These are phyloP conservation scores for Aphelinus certus DNA, from an alignment of 1,140 invertebrate genomes.

Conservation along the genomic window DNA sequence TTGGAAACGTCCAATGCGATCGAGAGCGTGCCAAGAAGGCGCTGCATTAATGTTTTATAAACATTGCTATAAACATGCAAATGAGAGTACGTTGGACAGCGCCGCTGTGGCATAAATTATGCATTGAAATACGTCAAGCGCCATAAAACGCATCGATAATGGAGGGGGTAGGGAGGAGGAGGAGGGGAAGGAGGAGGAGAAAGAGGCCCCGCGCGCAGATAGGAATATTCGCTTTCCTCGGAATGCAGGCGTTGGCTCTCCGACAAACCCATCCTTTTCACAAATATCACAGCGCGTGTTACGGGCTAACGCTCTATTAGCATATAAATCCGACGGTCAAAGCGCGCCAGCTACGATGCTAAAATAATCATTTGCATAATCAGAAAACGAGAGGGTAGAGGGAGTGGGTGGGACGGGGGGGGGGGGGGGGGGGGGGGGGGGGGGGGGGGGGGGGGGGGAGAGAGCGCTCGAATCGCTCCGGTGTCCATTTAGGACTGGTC, in stretches of 20 bases:
- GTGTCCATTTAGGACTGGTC: constrained; percentile 22
- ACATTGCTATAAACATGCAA: constrained; percentile 41
- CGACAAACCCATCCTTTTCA: constrained; percentile 23
- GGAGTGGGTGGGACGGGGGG: too few species aligned
- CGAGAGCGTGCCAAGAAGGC: background rate
- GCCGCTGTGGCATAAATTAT: constrained; percentile 41
- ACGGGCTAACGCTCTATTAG: constrained; percentile 39
- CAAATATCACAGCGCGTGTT: constrained; percentile 26
- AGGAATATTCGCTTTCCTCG: constrained; percentile 36
- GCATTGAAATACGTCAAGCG: constrained; percentile 44
- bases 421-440: too few species aligned
- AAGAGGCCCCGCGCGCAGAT: too few species aligned
- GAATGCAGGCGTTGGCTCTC: constrained; percentile 21
- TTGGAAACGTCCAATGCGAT: too few species aligned
- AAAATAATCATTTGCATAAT: constrained; percentile 46
- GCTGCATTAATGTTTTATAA: constrained; percentile 36
- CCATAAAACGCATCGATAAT: constrained; percentile 44
- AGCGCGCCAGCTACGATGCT: constrained; percentile 25
- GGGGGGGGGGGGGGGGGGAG: too few species aligned
- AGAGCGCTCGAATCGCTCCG: background rate
- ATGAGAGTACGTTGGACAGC: constrained; percentile 18
- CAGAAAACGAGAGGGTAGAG: constrained; percentile 9
- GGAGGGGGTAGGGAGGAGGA: constrained; percentile 1
- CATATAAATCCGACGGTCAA: constrained; percentile 48
- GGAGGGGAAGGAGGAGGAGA: background rate